Base-by-base conservation (phyloP, 2,113 vertebrate genomes). In the Lucifuga dentata region DNA sequence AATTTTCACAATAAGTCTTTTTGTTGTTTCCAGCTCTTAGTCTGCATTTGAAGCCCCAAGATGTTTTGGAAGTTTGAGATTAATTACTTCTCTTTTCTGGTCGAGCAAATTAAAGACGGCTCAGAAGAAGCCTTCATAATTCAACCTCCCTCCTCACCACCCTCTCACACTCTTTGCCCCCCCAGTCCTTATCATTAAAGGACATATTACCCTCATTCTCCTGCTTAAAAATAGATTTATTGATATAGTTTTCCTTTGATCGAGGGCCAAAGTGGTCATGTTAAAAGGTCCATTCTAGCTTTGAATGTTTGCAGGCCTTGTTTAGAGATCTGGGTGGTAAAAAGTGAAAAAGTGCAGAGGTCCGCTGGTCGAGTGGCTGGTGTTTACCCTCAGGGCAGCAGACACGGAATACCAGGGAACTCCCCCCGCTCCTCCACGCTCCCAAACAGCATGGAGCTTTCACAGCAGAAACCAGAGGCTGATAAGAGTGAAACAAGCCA, bases 401-500 rank as follows among this genome's bases (percentile, higher is more conserved):
- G 70, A 52, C 76, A 48, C 21, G 0, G 56, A 49, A 67, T 63
- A 73, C 64, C 70, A 38, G 52, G 62, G 51, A 73, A 69, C 51
- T 5, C 64, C 57, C 51, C 39, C 44, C 26, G 16, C 9, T n/a
- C 51, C 41, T 59, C 15, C 16, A 0, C 64, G 16, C n/a, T 24
- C 2, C 76, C 68, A 82, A 86, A 88, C 87, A 89, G 89, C 49
- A 16, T 50, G 9, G 4, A 69, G 84, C 82, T 90, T 88, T 91
- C 76, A 88, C 59, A 61, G 81, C 57, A 3, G 39, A 76, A 75
- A 80, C 81, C 32, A 20, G 40, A 59, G 53, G 64, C 73, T 75
- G 86, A 89, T 91, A 87, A 89, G 83, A 84, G 19, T 76, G 74
- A 84, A 88, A 80, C 68, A 61, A 78, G 74, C 64, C 87, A 83